These are phyloP conservation scores for Acleris emargana DNA, from an alignment of 2,888 invertebrate species.

Conservation along the genomic window DNA sequence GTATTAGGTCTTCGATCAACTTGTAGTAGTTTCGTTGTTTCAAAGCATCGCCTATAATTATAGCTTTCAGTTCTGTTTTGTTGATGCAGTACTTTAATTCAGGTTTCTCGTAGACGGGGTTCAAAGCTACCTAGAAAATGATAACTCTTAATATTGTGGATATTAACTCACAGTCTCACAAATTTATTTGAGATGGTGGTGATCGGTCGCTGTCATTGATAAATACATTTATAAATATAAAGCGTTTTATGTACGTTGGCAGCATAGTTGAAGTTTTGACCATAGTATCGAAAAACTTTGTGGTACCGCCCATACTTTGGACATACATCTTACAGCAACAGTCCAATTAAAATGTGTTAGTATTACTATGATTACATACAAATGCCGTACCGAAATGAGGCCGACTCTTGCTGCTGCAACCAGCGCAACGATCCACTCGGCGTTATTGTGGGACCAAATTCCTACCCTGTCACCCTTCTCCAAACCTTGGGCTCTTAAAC, in stretches of 20 bases:
- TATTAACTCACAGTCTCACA: too few species aligned
- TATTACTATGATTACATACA: too few species aligned
- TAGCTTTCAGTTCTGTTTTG: constrained; percentile 87
- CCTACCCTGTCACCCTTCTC: constrained; percentile 90
- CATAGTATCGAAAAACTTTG: too few species aligned
- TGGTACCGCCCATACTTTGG: too few species aligned
- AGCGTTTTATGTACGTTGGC: too few species aligned
- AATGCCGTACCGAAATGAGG: constrained; percentile 85
- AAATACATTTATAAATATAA: too few species aligned
- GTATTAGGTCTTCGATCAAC: constrained; percentile 83
- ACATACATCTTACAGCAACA: too few species aligned
- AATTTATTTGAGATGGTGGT: too few species aligned
- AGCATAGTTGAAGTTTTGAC: too few species aligned
- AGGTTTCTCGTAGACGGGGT: constrained; percentile 88
- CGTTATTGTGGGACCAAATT: constrained; percentile 91
- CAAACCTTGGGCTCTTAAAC: constrained; percentile 88
- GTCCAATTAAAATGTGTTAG: too few species aligned
- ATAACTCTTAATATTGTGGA: background rate
- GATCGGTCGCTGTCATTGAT: too few species aligned
- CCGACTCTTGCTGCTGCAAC: constrained; percentile 90
- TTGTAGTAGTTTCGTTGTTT: constrained; percentile 87
- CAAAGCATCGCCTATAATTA: constrained; percentile 86
- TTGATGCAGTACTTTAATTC: constrained; percentile 90
- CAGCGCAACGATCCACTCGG: constrained; percentile 89
- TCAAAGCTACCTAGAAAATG: constrained; percentile 87